These are phyloP conservation scores for Acipenser oxyrinchus DNA, from an alignment of 2,797 vertebrate species.

Conservation along the genomic window DNA sequence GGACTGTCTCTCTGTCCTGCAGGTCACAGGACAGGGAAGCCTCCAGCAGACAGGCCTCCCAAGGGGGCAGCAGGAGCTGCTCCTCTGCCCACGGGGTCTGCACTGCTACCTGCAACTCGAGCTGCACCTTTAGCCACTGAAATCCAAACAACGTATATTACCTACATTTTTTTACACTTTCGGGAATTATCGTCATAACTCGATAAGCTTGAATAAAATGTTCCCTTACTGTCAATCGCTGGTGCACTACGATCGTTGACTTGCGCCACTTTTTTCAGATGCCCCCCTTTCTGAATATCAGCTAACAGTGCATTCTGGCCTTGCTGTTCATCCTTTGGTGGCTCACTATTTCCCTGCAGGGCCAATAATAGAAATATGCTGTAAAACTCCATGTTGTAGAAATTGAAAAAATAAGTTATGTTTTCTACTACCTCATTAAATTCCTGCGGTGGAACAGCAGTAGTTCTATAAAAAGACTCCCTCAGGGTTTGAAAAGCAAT, in stretches of 20 bases:
- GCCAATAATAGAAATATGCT: neutral
- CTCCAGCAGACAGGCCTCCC: constrained; percentile 83
- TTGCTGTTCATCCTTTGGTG: constrained; percentile 51
- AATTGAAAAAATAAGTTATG: neutral
- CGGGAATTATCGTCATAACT: too few species aligned
- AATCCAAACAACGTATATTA: constrained; percentile 2
- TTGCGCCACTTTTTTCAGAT: constrained; percentile 74
- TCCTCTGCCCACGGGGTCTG: constrained; percentile 37
- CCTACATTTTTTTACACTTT: too few species aligned
- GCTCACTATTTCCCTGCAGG: constrained; percentile 44
- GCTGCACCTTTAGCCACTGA: constrained; percentile 58
- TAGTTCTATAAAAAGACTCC: neutral
- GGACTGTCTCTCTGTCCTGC: constrained; percentile 71
- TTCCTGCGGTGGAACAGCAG: neutral
- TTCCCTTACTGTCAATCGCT: constrained; percentile 72
- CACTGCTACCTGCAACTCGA: constrained; percentile 50
- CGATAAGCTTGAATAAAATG: too few species aligned
- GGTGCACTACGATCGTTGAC: constrained; percentile 87
- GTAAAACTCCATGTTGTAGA: neutral
- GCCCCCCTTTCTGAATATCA: constrained; percentile 87
- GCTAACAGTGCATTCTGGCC: constrained; percentile 74
- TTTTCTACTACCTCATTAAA: neutral
- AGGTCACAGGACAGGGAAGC: constrained; percentile 84
- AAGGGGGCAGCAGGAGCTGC: constrained; percentile 51
- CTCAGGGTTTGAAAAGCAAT: neutral